Percentiles rank a stretch among this genome's conserved stretches.
These are phyloP conservation scores for Enteromius trimaculatus DNA, from an alignment of 2,797 vertebrate species.

Conservation along the genomic window DNA sequence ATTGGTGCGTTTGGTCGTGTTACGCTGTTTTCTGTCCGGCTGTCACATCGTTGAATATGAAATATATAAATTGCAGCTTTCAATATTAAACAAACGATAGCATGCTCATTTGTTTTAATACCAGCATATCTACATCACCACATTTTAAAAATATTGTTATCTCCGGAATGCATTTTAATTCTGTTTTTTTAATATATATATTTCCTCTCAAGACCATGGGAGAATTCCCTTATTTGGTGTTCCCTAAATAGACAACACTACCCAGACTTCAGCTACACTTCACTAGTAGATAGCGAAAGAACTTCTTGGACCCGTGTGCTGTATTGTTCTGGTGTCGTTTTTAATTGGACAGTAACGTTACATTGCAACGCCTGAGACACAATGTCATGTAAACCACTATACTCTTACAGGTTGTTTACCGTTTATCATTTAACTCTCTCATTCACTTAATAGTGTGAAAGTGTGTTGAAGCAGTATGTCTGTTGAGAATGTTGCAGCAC, in stretches of 20 bases:
- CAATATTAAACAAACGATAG: not conserved
- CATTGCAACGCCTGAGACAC: not conserved
- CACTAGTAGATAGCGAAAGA: not conserved
- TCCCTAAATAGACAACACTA: not conserved
- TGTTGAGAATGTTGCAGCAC: conserved; percentile 47
- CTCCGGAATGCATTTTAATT: not conserved
- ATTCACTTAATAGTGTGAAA: not conserved
- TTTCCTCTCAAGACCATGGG: not conserved
- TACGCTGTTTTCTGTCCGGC: conserved; percentile 10
- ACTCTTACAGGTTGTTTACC: not conserved
- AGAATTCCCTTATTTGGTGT: conserved; percentile 26
- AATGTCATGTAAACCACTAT: not conserved
- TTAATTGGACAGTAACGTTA: not conserved
- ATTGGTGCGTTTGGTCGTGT: conserved; percentile 22
- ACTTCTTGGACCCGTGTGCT: not conserved
- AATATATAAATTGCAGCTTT: not conserved
- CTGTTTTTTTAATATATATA: not conserved
- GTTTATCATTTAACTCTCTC: not conserved
- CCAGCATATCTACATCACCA: not conserved
- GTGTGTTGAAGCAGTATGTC: conserved; percentile 60
- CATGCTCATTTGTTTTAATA: not conserved
- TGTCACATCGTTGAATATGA: not conserved
- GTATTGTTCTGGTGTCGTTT: too few species aligned
- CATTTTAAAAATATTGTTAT: not conserved
- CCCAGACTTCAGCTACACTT: not conserved